phyloP scores from a whole-genome alignment of 2,113 vertebrate genomes.

The Neolamprologus toae region DNA sequence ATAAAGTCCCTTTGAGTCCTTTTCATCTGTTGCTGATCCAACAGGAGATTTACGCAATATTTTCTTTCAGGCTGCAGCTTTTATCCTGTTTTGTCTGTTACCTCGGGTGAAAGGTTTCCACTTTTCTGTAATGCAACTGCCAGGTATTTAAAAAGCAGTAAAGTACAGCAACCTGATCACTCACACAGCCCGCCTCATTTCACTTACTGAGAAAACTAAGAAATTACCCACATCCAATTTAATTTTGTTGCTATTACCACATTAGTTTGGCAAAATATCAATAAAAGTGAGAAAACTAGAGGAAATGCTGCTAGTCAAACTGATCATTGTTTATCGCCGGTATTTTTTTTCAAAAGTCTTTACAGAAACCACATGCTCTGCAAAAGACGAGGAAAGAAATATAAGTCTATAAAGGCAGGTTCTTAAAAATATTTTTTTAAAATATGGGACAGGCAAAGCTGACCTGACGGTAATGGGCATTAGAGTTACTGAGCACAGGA shows the following conservation, averaged over 20 bases:
- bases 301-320: background rate
- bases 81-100: background rate
- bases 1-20: background rate
- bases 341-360: background rate
- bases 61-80: background rate
- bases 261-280: background rate
- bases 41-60: background rate
- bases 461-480: background rate
- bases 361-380: background rate
- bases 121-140: background rate
- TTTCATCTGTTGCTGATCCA: background rate
- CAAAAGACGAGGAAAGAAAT: background rate
- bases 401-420: background rate
- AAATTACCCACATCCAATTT: background rate
- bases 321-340: rapidly evolving
- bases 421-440: background rate
- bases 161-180: background rate
- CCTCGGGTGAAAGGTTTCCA: background rate
- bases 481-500: background rate
- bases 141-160: background rate
- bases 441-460: background rate
- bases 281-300: background rate
- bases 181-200: background rate
- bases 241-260: background rate
- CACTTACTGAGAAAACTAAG: background rate